Evolutionary conservation across 2,797 vertebrate genomes (phyloP).

Genomic region (Hippopotamyrus pictus): DNA sequence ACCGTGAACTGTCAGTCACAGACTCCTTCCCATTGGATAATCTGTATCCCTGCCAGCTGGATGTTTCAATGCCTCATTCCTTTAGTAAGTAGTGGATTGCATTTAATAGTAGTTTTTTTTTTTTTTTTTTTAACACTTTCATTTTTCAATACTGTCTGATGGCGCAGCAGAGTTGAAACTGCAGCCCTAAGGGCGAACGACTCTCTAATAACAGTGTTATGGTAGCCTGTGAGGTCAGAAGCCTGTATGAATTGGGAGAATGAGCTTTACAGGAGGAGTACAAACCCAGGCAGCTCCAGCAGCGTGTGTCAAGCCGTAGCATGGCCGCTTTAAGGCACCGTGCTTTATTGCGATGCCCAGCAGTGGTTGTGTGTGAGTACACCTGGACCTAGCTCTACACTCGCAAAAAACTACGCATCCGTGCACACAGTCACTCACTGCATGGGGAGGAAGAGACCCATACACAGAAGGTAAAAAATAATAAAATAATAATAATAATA

Average conservation of each 20-base stretch:
- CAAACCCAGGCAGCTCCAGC: neutral
- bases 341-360: neutral
- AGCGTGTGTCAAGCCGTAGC: neutral
- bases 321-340: neutral
- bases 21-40: neutral
- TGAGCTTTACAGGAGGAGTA: neutral
- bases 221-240: neutral
- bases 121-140: neutral
- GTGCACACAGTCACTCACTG: neutral
- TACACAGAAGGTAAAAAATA: neutral
- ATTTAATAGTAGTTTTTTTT: neutral
- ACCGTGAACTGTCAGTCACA: neutral
- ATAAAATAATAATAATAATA: neutral
- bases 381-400: neutral
- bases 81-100: neutral
- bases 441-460: neutral
- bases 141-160: neutral
- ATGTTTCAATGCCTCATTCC: neutral
- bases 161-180: neutral
- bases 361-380: neutral
- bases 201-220: neutral
- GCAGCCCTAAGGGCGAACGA: neutral
- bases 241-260: neutral
- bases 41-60: neutral
- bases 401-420: neutral